Percentiles rank a stretch among this genome's conserved stretches.
phyloP scores from a whole-genome alignment of 37 sponge, comb jelly and placozoan species.

The Tethya wilhelma region DNA sequence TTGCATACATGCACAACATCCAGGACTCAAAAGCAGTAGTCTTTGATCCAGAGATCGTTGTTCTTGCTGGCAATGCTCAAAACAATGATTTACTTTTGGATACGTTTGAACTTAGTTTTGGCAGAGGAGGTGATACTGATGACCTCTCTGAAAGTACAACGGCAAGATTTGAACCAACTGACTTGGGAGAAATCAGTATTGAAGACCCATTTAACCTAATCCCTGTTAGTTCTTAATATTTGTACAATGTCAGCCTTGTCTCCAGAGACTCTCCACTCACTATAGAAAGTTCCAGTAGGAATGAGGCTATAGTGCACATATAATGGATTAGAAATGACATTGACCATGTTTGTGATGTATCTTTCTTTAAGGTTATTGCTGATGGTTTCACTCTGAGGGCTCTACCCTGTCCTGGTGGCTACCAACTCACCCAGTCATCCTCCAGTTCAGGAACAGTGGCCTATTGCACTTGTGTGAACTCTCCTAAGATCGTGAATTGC shows the following conservation, averaged over 20 bases:
- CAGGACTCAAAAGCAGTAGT: constrained; percentile 8
- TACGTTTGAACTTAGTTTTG: neutral
- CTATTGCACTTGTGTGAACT: constrained; percentile 21
- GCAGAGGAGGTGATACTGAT: neutral
- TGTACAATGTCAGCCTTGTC: no score
- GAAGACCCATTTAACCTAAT: constrained; percentile 9
- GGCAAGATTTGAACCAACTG: no score
- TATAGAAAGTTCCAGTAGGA: neutral
- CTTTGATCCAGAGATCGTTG: constrained; percentile 21
- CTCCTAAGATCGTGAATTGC: constrained; percentile 28
- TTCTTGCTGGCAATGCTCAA: neutral
- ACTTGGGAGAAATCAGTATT: neutral
- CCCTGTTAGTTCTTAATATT: neutral
- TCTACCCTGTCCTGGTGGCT: constrained; percentile 43
- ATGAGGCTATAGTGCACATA: neutral
- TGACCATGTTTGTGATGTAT: neutral
- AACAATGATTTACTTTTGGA: neutral
- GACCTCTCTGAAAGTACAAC: neutral
- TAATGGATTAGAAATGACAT: neutral
- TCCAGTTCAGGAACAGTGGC: neutral
- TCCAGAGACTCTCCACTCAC: no score
- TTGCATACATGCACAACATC: no score
- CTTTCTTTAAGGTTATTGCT: neutral
- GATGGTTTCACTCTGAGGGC: constrained; percentile 5
- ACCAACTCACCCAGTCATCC: neutral